Base-by-base conservation (phyloP, 2,113 vertebrate species). In the Microcebus ravelobensis region DNA sequence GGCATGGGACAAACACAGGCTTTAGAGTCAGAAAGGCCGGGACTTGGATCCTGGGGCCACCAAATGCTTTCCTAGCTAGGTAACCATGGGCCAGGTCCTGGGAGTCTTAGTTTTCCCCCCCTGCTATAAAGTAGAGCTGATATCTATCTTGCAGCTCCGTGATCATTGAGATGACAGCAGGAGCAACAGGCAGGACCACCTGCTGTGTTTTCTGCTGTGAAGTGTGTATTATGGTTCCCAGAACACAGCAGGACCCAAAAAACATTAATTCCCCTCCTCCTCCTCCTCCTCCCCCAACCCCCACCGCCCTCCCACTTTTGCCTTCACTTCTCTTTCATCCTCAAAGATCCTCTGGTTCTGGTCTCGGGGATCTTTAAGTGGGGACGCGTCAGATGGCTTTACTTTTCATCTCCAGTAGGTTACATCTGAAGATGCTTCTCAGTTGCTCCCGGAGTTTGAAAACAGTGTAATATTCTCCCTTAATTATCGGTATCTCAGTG, bases 401-500 rank as follows among this genome's bases (percentile, higher is more conserved):
- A 23, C 20, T 81, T 86, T 83, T 1, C 27, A 0, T 29, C 70
- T 57, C 21, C 4, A 34, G 7, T 63, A 36, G 85, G 81, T 92
- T 76, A 57, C 55, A 1, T 67, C 23, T 0, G 65, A 73, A 27
- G 92, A 23, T 3, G 65, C 55, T 80, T 83, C 96, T 96, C 91
- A 9, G 96, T 92, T 90, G 10, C 8, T 89, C 11, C 2, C 50
- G 1, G 63, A 73, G 81, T 97, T 97, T 98, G 98, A 87, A 96
- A 98, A 98, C 98, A 96, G 45, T 85, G 98, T 91, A 59, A 96
- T 80, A 71, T 39, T 96, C 95, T 93, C 48, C 98, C 98, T 96
- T 98, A 95, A 91, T 98, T 94, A 97, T 92, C 94, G 34, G 50
- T 80, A n/a, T 48, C 93, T 90, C 63, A 34, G 97, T 76, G 48